These are phyloP conservation scores for Lipotes vexillifer DNA, from an alignment of 2,113 vertebrate genomes.

Conservation along the genomic window DNA sequence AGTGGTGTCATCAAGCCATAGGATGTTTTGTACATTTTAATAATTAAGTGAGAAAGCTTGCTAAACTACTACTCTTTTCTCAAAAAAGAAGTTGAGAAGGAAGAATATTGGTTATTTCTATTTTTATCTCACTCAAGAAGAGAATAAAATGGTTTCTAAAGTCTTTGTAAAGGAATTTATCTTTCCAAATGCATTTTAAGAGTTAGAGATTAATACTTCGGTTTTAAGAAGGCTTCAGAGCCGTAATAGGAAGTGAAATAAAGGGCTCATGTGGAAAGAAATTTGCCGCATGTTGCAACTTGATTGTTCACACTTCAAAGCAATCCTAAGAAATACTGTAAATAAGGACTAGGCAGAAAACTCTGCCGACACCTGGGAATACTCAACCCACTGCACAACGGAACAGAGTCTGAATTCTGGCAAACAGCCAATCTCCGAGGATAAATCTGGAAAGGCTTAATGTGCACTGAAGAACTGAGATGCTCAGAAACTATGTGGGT, in stretches of 20 bases:
- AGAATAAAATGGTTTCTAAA: slow-evolving; percentile 53
- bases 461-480: slow-evolving; percentile 66
- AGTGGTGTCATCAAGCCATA: neutral
- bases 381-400: slow-evolving; percentile 79
- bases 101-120: neutral
- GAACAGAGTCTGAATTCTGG: slow-evolving; percentile 73
- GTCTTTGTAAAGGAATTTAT: slow-evolving; percentile 36
- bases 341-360: slow-evolving; percentile 82
- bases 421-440: slow-evolving; percentile 72
- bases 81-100: neutral
- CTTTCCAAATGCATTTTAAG: slow-evolving; percentile 49
- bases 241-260: slow-evolving; percentile 63
- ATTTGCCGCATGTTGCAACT: slow-evolving; percentile 61
- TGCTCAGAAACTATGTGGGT: slow-evolving; percentile 75
- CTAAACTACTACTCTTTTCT: neutral
- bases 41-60: neutral
- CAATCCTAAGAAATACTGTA: slow-evolving; percentile 80
- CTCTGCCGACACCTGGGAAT: slow-evolving; percentile 81
- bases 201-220: slow-evolving; percentile 50
- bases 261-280: slow-evolving; percentile 65
- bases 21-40: neutral
- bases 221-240: slow-evolving; percentile 54
- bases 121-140: neutral
- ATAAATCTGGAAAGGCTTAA: slow-evolving; percentile 82
- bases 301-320: slow-evolving; percentile 81